These are phyloP conservation scores for Hipparchia sbordonii DNA, from an alignment of 2,888 invertebrate genomes.

Conservation along the genomic window DNA sequence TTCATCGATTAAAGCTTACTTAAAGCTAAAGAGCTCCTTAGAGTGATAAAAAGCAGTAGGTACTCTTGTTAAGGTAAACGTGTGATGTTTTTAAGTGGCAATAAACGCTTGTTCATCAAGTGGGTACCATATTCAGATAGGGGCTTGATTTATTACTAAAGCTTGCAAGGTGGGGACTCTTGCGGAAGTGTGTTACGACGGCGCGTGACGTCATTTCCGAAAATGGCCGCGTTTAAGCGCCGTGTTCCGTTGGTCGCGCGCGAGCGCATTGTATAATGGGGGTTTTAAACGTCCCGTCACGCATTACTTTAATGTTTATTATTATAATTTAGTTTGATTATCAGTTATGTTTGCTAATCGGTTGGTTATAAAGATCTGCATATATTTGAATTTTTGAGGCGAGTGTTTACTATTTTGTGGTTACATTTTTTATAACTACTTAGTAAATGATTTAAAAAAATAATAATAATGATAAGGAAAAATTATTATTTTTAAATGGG, in stretches of 20 bases:
- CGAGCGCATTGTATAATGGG: constrained; percentile 54
- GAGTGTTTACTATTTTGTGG: no score
- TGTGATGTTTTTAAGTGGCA: constrained; percentile 10
- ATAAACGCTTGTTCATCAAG: constrained; percentile 19
- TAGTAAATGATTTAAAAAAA: no score
- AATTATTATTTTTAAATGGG: no score
- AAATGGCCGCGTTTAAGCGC: constrained; percentile 65
- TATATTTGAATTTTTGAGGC: no score
- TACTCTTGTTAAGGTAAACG: not conserved
- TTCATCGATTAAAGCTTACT: no score
- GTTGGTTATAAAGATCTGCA: constrained; percentile 16
- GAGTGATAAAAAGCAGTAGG: not conserved
- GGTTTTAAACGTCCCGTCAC: constrained; percentile 22
- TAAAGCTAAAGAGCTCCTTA: no score
- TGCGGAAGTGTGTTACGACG: constrained; percentile 31
- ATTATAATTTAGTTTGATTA: constrained; percentile 19
- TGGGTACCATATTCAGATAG: constrained; percentile 14
- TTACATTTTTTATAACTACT: no score
- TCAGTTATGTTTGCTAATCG: constrained; percentile 23
- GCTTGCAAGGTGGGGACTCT: constrained; percentile 20
- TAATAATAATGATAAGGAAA: no score
- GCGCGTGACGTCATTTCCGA: constrained; percentile 54
- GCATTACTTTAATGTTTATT: constrained; percentile 29
- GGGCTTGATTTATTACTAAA: constrained; percentile 11
- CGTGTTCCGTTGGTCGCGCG: constrained; percentile 58